Percentiles rank a stretch among this genome's conserved stretches.
These are phyloP conservation scores for Bergia sp. DNA, from an alignment of 92 coral and sea anemone species.

Conservation along the genomic window DNA sequence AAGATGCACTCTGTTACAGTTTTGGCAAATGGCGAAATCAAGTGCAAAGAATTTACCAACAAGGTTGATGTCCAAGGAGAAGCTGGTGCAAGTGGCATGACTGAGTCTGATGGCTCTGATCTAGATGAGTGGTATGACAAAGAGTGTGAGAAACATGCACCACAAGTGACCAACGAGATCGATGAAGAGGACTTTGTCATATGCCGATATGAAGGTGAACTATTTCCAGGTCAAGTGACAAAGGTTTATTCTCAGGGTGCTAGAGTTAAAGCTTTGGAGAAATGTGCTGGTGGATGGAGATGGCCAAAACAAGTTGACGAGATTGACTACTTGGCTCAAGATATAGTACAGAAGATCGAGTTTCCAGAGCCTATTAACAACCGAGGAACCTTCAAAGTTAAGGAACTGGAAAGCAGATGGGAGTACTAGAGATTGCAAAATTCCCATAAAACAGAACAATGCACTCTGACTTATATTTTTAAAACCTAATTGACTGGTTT, in stretches of 20 bases:
- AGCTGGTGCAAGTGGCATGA: slow-evolving; percentile 34
- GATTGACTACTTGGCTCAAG: slow-evolving; percentile 51
- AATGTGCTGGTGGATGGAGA: slow-evolving; percentile 70
- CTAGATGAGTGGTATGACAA: slow-evolving; percentile 57
- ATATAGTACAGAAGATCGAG: slow-evolving; percentile 45
- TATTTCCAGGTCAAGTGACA: slow-evolving; percentile 66
- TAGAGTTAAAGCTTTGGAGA: slow-evolving; percentile 50
- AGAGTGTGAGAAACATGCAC: slow-evolving; percentile 50
- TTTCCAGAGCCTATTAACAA: slow-evolving; percentile 42
- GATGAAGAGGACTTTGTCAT: slow-evolving; percentile 61
- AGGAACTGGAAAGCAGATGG: slow-evolving; percentile 45
- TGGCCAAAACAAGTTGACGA: slow-evolving; percentile 60
- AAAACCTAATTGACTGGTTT: slow-evolving; percentile 36
- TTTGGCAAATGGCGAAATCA: slow-evolving; percentile 45
- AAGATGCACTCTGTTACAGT: slow-evolving; percentile 51
- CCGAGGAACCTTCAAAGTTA: slow-evolving; percentile 29
- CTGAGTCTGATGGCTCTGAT: slow-evolving; percentile 50
- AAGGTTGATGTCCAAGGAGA: slow-evolving; percentile 21
- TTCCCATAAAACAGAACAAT: slow-evolving; percentile 35
- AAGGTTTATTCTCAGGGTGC: slow-evolving; percentile 58
- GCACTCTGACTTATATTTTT: slow-evolving; percentile 27
- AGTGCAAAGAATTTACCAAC: slow-evolving; percentile 50
- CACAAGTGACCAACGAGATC: slow-evolving; percentile 35
- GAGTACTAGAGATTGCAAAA: slow-evolving; percentile 33
- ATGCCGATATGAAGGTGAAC: slow-evolving; percentile 60